Evolutionary conservation across 2,113 vertebrate genomes (phyloP).

Genomic region (Irena cyanogastra): DNA sequence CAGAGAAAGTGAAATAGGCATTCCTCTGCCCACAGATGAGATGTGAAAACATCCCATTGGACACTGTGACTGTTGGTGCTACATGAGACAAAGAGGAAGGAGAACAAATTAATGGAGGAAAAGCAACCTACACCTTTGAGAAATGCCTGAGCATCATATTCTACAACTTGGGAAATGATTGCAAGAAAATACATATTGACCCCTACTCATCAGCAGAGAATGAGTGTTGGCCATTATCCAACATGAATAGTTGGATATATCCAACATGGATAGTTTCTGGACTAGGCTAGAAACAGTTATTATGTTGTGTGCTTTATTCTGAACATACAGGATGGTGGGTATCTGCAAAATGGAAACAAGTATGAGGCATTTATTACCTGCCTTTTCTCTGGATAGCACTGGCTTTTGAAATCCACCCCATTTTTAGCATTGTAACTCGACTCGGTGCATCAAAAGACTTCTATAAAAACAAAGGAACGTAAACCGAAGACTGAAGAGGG

Average conservation of each 20-base stretch:
- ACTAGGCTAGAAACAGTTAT: neutral
- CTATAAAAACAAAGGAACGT: conserved; percentile 70
- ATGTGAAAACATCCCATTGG: neutral
- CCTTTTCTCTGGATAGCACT: conserved; percentile 92
- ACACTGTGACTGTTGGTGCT: neutral
- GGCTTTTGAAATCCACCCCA: conserved; percentile 95
- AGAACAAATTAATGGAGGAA: neutral
- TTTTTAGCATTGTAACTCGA: conserved; percentile 89
- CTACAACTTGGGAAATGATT: neutral
- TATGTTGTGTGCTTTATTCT: neutral
- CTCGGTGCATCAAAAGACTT: conserved; percentile 90
- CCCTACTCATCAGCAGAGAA: neutral
- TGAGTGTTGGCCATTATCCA: neutral
- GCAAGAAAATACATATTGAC: neutral
- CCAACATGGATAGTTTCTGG: too few relatives aligned
- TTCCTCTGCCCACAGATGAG: neutral
- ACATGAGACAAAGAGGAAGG: neutral
- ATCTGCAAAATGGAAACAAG: neutral
- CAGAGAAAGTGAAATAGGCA: neutral
- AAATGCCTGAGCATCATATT: neutral
- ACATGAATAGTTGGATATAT: too few relatives aligned
- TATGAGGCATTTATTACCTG: conserved; percentile 77
- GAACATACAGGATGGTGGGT: rapidly evolving
- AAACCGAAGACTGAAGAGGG: neutral
- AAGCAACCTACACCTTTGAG: neutral